Conservation (phyloP, 2,888 invertebrate genomes). For the Cataglyphis altisquamis region DNA sequence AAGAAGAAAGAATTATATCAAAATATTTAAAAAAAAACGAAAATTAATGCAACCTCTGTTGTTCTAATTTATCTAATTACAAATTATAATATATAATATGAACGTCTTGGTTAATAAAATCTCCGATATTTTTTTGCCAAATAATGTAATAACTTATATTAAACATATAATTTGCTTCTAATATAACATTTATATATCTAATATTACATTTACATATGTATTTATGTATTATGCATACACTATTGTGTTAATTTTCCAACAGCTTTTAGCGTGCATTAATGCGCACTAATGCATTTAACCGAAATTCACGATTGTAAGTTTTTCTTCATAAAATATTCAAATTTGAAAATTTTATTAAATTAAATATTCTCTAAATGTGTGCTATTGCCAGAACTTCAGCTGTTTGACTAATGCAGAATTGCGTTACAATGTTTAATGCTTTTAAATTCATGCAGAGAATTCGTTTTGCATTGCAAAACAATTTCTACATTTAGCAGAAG, state of each 20-base stretch:
- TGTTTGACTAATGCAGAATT: slow-evolving; percentile 6
- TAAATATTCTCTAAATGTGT: slow-evolving; percentile 1
- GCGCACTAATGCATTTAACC: background rate
- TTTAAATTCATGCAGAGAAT: background rate
- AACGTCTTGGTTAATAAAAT: background rate
- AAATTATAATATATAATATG: background rate
- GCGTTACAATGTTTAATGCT: slow-evolving; percentile 17
- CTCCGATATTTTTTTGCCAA: background rate
- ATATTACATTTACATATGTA: background rate
- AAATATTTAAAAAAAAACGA: background rate
- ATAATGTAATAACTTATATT: slow-evolving; percentile 12
- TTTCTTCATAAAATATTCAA: background rate
- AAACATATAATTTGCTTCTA: background rate
- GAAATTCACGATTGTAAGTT: background rate
- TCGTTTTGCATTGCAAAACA: slow-evolving; percentile 35
- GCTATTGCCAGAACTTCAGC: slow-evolving; percentile 1
- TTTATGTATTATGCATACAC: background rate
- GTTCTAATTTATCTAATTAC: background rate
- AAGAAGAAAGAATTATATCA: background rate
- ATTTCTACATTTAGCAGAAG: slow-evolving; percentile 17
- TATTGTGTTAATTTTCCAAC: slow-evolving; percentile 7
- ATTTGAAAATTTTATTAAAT: slow-evolving; percentile 16
- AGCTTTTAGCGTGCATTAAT: background rate
- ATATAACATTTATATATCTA: slow-evolving; percentile 16
- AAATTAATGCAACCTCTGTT: slow-evolving; percentile 12